Base-by-base conservation (phyloP, 2,797 vertebrate genomes). In the Chaetophractus vellerosus region DNA sequence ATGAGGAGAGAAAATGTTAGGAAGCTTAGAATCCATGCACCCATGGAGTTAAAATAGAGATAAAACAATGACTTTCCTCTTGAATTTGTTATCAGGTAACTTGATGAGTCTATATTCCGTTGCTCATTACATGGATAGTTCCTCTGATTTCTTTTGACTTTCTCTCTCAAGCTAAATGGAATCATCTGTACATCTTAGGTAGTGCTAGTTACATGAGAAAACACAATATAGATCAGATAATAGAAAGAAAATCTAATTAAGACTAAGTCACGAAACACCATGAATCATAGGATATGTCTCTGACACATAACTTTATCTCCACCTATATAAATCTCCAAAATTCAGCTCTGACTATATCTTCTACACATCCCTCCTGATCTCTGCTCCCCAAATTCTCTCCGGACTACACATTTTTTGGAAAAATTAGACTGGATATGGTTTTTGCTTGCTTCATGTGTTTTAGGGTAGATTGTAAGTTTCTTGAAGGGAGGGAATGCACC, bases 201-300 rank as follows among this genome's bases (percentile, higher is more conserved):
- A 79, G 63, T 31, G 0, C n/a, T 89, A n/a, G 64, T 72, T 96
- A 93, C 87, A 33, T 68, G 12, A 80, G 16, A 94, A 26, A 71
- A 76, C 36, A 5, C 52, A 68, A 87, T 48, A 72, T 31, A 90
- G 26, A 52, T 75, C n/a, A 69, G 26, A 93, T 76, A 94, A 84
- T 33, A 61, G 26, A 78, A 91, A 45, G 61, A 88, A 15, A 90
- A 75, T 74, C 14, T 45, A 94, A 71, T 89, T 93, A 81, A 90
- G 24, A 41, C 33, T 57, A 92, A 95, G 6, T 93, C 15, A 87
- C 10, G 48, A 96, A 93, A 83, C 5, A 84, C 12, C 59, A 3
- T 41, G 41, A 88, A 88, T 85, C 74, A 33, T 71, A 59, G 33
- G 6, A 66, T 88, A 61, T 68, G 6, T 84, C 61, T 79, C 63